Evolutionary conservation across 2,888 invertebrate species (phyloP).

Genomic region (Acrobasis consociella): DNA sequence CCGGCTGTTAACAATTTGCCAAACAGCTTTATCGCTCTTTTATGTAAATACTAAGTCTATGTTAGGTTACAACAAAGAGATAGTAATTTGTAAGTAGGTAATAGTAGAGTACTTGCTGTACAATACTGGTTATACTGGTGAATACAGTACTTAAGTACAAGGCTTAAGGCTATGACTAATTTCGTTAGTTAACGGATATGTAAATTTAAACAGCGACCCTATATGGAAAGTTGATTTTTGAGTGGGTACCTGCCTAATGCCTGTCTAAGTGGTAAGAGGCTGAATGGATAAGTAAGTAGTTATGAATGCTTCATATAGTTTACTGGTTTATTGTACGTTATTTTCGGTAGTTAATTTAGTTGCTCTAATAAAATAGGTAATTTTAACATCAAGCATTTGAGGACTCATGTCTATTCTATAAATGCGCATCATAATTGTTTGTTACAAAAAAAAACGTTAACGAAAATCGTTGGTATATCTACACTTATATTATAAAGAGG

Average conservation of each 20-base stretch:
- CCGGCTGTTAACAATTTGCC: constrained; percentile 29
- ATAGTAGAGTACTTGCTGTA: neutral
- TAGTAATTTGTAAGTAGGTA: neutral
- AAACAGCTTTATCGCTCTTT: neutral
- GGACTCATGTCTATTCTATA: neutral
- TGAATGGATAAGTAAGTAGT: constrained; percentile 38
- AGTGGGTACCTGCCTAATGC: constrained; percentile 28
- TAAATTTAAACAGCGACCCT: constrained; percentile 22
- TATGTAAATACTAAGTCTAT: neutral
- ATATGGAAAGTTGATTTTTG: constrained; percentile 17
- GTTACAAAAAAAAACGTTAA: constrained; percentile 1
- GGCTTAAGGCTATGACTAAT: constrained; percentile 17
- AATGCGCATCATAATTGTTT: neutral
- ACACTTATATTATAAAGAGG: too few relatives aligned
- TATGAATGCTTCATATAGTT: neutral
- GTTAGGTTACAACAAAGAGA: neutral
- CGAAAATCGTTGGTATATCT: neutral
- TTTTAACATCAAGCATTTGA: neutral
- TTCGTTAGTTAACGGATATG: constrained; percentile 29
- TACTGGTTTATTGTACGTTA: neutral
- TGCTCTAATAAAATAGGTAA: neutral
- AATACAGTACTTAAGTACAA: neutral
- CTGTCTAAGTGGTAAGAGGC: constrained; percentile 3
- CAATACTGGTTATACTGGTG: neutral
- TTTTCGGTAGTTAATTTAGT: neutral